These are phyloP conservation scores for Takifugu rubripes DNA, from an alignment of 2,797 vertebrate species.

Conservation along the genomic window DNA sequence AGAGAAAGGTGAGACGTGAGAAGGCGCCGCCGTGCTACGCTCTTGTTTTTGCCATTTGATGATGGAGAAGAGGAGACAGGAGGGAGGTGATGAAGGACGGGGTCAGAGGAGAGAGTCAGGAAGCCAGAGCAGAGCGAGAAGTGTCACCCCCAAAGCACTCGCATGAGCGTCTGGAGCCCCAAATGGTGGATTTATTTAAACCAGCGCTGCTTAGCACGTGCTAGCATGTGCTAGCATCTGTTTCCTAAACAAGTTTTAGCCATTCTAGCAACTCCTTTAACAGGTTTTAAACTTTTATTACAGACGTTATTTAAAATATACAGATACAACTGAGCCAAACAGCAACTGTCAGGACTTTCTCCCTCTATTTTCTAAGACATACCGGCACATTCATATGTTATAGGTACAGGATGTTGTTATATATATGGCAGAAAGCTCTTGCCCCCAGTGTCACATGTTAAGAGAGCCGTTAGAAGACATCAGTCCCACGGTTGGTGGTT, in stretches of 20 bases:
- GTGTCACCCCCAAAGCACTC: no score
- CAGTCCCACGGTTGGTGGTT: neutral
- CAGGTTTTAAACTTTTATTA: slow-evolving; percentile 65
- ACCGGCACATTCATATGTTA: no score
- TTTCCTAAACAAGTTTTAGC: slow-evolving; percentile 61
- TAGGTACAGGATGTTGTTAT: no score
- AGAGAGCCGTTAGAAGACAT: slow-evolving; percentile 33
- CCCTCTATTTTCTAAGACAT: no score
- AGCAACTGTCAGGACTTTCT: slow-evolving; percentile 4
- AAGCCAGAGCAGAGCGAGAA: slow-evolving; percentile 23
- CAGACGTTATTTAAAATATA: slow-evolving; percentile 62
- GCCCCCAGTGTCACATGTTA: slow-evolving; percentile 15
- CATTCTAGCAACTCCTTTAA: slow-evolving; percentile 60
- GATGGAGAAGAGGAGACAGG: slow-evolving; percentile 17
- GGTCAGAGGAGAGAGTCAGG: slow-evolving; percentile 38
- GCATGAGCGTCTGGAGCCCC: neutral
- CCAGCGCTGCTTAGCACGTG: slow-evolving; percentile 42
- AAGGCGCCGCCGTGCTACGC: slow-evolving; percentile 42
- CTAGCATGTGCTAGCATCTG: slow-evolving; percentile 10
- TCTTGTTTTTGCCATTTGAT: slow-evolving; percentile 53
- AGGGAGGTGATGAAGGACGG: slow-evolving; percentile 22
- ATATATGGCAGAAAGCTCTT: slow-evolving; percentile 3
- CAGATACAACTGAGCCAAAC: slow-evolving; percentile 47
- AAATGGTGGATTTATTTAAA: slow-evolving; percentile 58
- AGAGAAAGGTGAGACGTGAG: slow-evolving; percentile 66